Base-by-base conservation (phyloP, 2,888 invertebrate species). In the Hermodice carunculata region DNA sequence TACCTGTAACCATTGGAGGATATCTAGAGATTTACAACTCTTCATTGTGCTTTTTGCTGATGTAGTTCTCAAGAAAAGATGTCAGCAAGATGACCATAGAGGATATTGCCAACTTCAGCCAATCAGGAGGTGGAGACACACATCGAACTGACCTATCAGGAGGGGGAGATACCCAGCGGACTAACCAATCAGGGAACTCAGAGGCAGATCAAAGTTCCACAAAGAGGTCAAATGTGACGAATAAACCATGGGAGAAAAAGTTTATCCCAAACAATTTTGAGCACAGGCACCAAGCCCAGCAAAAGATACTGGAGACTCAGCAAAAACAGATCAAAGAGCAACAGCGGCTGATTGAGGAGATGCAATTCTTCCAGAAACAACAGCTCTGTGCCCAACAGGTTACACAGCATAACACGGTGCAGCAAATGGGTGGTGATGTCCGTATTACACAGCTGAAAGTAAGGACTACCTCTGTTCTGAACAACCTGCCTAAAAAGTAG, bases 261-360 rank as follows among this genome's bases (percentile, higher is more conserved):
- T 61, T 32, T 61, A 40, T 61, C 1, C 31, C 44, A 3, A 54
- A 80, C 64, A 75, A 71, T 40, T 79, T 79, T 64, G 81, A 82
- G 61, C 76, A 83, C 64, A 72, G 84, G 46, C 81, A 82, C 64
- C 70, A 75, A 5, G 78, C 82, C 1, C 84, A 85, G 70, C 82
- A 83, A 76, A 81, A 80, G 59, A 76, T 82, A 40, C 66, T 84
- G 8, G 71, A 76, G 31, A 77, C 78, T 8, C 85, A 85, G 64
- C 82, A 82, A 66, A 71, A 76, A 44, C 80, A 83, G 62, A 73
- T 84, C 11, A 69, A 73, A 54, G 75, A 75, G 44, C 73, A 75
- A 62, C 78, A 76, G 64, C 69, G 73, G 43, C 59, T 74, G 19
- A 71, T 76, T 14, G 64, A 76, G 34, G 74, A 75, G 49, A 69